Conservation (phyloP, 2,797 vertebrate genomes). For the Pempheris klunzingeri region DNA sequence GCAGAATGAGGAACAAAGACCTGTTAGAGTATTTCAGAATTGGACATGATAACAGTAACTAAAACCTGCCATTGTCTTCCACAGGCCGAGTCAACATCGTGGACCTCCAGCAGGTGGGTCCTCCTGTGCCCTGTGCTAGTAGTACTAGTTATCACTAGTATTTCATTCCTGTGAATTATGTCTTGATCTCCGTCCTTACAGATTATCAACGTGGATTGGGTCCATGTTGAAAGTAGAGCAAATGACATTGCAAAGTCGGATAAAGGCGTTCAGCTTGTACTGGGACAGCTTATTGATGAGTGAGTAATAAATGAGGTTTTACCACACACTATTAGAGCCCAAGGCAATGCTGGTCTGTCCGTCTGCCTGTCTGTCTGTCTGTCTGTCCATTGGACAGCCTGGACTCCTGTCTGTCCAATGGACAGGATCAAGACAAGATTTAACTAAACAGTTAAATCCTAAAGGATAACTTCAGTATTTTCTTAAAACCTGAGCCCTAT, state of each 20-base stretch:
- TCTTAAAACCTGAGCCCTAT: too few species aligned
- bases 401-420: too few species aligned
- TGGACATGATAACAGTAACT: neutral
- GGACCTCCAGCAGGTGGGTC: constrained; percentile 94
- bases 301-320: constrained; percentile 81
- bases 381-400: too few species aligned
- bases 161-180: neutral
- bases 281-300: constrained; percentile 96
- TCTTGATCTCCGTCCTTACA: constrained; percentile 68
- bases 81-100: constrained; percentile 96
- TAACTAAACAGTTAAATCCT: too few species aligned
- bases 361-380: too few species aligned
- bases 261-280: constrained; percentile 88
- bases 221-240: constrained; percentile 93
- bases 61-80: constrained; percentile 9
- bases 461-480: too few species aligned
- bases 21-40: neutral
- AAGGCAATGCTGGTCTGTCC: neutral
- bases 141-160: neutral
- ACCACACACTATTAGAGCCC: neutral
- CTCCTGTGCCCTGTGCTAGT: neutral
- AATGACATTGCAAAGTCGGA: constrained; percentile 91
- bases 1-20: too few species aligned
- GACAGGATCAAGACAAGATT: too few species aligned
- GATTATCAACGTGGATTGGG: constrained; percentile 95